Percentiles rank a stretch among this genome's conserved stretches.
These are phyloP conservation scores for Scaptomyza flava DNA, from an alignment of 2,888 invertebrate genomes.

Conservation along the genomic window DNA sequence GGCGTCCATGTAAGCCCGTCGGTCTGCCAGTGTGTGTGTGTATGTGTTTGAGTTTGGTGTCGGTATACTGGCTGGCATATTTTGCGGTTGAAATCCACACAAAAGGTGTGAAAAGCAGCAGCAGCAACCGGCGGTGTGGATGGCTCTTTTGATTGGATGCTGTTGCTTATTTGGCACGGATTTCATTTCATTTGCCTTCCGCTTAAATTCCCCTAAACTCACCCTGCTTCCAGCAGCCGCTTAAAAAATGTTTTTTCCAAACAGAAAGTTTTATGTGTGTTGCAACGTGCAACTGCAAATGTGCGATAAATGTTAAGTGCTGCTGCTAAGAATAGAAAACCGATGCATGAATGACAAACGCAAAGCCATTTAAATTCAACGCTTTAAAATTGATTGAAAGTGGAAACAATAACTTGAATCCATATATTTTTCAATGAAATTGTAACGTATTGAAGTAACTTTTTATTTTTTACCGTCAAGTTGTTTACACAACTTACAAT, in stretches of 20 bases:
- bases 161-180: slow-evolving; percentile 65
- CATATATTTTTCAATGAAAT: too few relatives aligned
- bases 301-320: slow-evolving; percentile 59
- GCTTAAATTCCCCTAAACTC: neutral
- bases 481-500: neutral
- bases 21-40: neutral
- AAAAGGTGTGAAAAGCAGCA: slow-evolving; percentile 58
- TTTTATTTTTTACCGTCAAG: neutral
- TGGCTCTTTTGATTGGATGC: slow-evolving; percentile 55
- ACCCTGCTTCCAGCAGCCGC: neutral
- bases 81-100: slow-evolving; percentile 55
- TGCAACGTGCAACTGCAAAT: slow-evolving; percentile 49
- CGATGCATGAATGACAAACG: slow-evolving; percentile 24
- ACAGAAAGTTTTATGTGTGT: slow-evolving; percentile 52
- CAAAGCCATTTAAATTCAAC: slow-evolving; percentile 9
- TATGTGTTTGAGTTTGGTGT: slow-evolving; percentile 13
- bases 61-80: slow-evolving; percentile 37
- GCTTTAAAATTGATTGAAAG: slow-evolving; percentile 7
- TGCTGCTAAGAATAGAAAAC: neutral
- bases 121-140: slow-evolving; percentile 30
- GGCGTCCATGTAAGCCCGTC: slow-evolving; percentile 7
- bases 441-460: neutral
- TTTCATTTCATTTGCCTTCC: slow-evolving; percentile 55
- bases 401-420: neutral
- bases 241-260: slow-evolving; percentile 45